phyloP scores from a whole-genome alignment of 2,797 vertebrate species.

The Prionace glauca region DNA sequence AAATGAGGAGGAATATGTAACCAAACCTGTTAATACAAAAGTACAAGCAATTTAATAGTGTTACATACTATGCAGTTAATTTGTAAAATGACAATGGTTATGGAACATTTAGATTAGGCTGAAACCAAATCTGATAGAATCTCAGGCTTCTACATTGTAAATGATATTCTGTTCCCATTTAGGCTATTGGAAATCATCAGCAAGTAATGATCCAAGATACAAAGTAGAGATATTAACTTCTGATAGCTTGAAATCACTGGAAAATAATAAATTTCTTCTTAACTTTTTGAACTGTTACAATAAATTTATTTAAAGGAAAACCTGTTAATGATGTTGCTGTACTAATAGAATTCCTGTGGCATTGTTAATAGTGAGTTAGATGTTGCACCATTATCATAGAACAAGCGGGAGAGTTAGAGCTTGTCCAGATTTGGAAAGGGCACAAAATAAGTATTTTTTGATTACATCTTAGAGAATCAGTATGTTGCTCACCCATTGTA shows the following conservation, averaged over 20 bases:
- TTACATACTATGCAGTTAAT: not conserved
- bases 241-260: not conserved
- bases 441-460: not conserved
- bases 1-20: not conserved
- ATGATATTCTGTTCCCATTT: not conserved
- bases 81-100: not conserved
- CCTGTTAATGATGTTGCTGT: not conserved
- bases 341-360: not conserved
- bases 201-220: conserved; percentile 10
- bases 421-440: not conserved
- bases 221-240: not conserved
- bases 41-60: not conserved
- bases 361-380: not conserved
- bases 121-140: not conserved
- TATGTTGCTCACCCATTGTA: not conserved
- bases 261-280: not conserved
- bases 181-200: not conserved
- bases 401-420: not conserved
- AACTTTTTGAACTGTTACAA: not conserved
- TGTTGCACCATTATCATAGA: not conserved
- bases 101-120: not conserved
- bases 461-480: not conserved
- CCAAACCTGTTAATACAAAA: not conserved
- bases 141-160: not conserved
- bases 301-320: not conserved